Evolutionary conservation across 2,888 invertebrate genomes (phyloP), one percentile per base, ranked within the genome.

Genomic region (Heliconius aoede): DNA sequence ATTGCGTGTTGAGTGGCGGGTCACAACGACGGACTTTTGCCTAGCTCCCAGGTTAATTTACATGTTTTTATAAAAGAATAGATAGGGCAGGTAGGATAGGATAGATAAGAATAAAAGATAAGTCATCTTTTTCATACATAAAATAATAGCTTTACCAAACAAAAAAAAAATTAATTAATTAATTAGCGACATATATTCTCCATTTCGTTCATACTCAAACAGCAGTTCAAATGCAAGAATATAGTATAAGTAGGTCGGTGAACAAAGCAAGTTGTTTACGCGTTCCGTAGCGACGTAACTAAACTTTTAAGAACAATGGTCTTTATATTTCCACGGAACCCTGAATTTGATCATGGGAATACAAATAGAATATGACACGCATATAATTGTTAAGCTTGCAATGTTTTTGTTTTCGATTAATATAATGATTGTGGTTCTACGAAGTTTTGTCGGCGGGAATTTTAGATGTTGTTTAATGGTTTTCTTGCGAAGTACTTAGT

Each of bases 321-420:
- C 82, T 86, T 89, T 92, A 91, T 92, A 89, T 87, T 82, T 91
- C 88, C 84, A 86, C 80, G 86, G 90, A 92, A 91, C 89, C 88
- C 86, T 83, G 89, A 90, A 92, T 90, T 86, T 86, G 91, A 93
- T 92, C 90, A 91, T 92, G 93, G 85, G 92, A 93, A 90, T 84
- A 84, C 87, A 89, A 89, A 91, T 87, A 89, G 32, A 76, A 78
- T 73, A 79, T 36, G 76, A 78, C 71, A 74, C 73, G 36, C 32
- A 62, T 30, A 21, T 64, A 68, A n/a, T 69, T 69, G 71, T 46
- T 32, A 36, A 32, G 71, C 62, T 62, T 69, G 69, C 74, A 60
- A 21, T 30, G 51, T 64, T 60, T 55, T 60, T 60, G 60, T 60
- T 68, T 58, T 30, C n/a, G 30, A 69, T 69, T 69, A 55, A 69